phyloP scores from a whole-genome alignment of 2,797 vertebrate genomes.

The Molothrus aeneus region DNA sequence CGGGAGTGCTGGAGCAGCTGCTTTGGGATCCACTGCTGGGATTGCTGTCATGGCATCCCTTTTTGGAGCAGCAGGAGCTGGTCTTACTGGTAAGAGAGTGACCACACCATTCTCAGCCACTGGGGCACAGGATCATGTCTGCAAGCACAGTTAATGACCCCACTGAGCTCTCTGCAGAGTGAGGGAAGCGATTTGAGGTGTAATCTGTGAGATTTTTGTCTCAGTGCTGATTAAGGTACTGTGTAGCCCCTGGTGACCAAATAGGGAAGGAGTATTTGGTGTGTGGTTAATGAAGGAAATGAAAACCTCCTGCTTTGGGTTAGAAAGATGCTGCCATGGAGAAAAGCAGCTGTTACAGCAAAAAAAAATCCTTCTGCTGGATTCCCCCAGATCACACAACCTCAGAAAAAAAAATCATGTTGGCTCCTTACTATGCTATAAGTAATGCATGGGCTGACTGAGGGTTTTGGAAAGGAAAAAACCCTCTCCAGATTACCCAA shows the following conservation, averaged over 20 bases:
- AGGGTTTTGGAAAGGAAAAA: not conserved
- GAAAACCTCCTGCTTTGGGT: not conserved
- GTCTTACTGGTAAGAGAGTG: conserved; percentile 85
- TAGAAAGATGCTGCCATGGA: not conserved
- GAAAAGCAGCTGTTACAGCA: not conserved
- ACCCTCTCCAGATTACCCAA: not conserved
- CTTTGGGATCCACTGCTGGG: conserved; percentile 87
- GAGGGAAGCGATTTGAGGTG: not conserved
- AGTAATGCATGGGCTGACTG: not conserved
- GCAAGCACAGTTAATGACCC: not conserved
- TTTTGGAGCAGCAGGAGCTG: conserved; percentile 95
- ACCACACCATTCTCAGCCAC: not conserved
- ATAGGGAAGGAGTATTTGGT: not conserved
- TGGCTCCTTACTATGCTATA: not conserved
- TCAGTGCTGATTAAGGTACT: not conserved
- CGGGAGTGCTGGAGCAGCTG: conserved; percentile 91
- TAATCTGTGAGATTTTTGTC: not conserved
- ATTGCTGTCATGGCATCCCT: conserved; percentile 94
- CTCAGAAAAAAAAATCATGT: not conserved
- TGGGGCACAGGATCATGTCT: not conserved
- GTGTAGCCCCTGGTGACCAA: not conserved
- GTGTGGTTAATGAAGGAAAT: not conserved
- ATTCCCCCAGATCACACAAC: not conserved
- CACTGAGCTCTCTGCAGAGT: not conserved
- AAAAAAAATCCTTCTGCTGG: not conserved